Base-by-base conservation (phyloP, 1,140 invertebrate genomes). In the Trichogramma pretiosum region DNA sequence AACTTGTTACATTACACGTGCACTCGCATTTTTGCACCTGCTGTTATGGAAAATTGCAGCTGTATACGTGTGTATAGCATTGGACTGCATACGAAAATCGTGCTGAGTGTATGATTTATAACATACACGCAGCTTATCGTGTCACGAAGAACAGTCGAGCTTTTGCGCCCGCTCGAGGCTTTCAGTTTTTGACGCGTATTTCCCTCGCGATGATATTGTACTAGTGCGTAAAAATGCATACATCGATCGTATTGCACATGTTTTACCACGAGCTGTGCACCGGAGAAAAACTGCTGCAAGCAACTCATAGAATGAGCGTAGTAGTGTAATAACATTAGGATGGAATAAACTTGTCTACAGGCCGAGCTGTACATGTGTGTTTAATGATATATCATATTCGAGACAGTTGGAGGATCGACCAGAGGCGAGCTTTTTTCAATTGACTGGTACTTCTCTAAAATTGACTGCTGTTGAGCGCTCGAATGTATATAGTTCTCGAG, bases 181-280 rank as follows among this genome's bases (percentile, higher is more conserved):
- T 51, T 46, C 41, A 51, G 30, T 51, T n/a, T 45, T 42, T 51
- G 49, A 51, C 44, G 49, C 49, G 49, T 26, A 34, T 51, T 46
- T 51, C 49, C 44, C 44, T 36, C 28, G 48, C 24, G 28, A 36
- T 43, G 16, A 37, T 35, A 35, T 46, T 37, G 44, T 35, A 16
- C 24, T 28, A 28, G 5, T 7, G 19, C 28, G 44, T 37, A 46
- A 46, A 46, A 46, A 35, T 7, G 11, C 17, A 5, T 4, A 14
- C 24, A 7, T 18, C 10, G 3, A 11, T 28, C 24, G 24, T n/a
- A n/a, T n/a, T n/a, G 24, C 24, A 11, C 18, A 35, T 24, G 21
- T 40, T 44, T 37, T 37, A 35, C 42, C 40, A 28, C 35, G 48
- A 39, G 35, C 41, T 45, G 45, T 42, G 30, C 24, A 7, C 11